Conservation (phyloP, 1,140 invertebrate species). For the Sweltsa coloradensis region DNA sequence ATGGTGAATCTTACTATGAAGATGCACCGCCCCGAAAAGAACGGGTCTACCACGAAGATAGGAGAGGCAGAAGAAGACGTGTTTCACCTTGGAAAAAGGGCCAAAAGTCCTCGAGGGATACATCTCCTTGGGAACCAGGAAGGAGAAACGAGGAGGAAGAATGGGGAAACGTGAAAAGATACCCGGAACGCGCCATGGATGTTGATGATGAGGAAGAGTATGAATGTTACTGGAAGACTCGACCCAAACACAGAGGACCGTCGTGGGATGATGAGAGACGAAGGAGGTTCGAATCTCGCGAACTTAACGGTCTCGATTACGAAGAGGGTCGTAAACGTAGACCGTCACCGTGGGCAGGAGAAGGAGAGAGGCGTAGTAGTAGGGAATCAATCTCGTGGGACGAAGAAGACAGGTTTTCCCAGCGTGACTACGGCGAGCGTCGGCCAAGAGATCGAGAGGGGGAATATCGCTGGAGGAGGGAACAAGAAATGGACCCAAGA, state of each 20-base stretch:
- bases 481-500: conserved; percentile 4
- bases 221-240: conserved; percentile 29
- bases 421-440: conserved; percentile 3
- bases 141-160: conserved; percentile 27
- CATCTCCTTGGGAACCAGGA: conserved; percentile 60
- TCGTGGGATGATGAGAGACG: conserved; percentile 11
- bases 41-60: conserved; percentile 6
- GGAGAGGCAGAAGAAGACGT: conserved; percentile 18
- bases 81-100: conserved; percentile 30
- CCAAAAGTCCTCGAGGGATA: conserved; percentile 49
- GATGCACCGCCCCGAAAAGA: conserved; percentile 16
- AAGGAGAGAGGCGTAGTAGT: conserved; percentile 21
- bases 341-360: conserved; percentile 12
- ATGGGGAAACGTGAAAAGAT: conserved; percentile 7
- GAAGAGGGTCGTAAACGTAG: conserved; percentile 6
- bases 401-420: conserved; percentile 25
- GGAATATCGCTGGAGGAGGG: conserved; percentile 5
- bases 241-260: conserved; percentile 24
- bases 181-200: conserved; percentile 23
- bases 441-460: conserved; percentile 3
- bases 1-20: conserved; percentile 24
- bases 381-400: conserved; percentile 30
- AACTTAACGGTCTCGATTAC: conserved; percentile 7
- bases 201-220: conserved; percentile 32
- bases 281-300: conserved; percentile 5